Conservation (phyloP, 2,888 invertebrate genomes). For the Lucinisca nassula region DNA sequence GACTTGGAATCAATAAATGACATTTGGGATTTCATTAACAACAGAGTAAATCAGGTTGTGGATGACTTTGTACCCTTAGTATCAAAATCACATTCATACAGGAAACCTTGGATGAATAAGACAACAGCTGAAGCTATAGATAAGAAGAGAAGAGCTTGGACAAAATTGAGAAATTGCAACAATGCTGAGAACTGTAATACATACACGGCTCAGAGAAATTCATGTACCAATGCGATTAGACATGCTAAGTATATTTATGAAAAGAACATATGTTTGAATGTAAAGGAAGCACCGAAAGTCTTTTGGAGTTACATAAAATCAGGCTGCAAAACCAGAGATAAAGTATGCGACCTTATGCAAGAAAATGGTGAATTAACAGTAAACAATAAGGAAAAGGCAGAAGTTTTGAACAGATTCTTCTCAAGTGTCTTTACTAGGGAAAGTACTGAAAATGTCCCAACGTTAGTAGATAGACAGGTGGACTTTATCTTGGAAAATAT, state of each 20-base stretch:
- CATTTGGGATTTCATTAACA: background rate
- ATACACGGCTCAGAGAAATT: background rate
- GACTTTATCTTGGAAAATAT: background rate
- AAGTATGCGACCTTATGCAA: too few species aligned
- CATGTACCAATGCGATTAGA: background rate
- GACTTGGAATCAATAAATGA: background rate
- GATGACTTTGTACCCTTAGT: background rate
- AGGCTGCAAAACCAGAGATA: too few species aligned
- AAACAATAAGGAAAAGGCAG: too few species aligned
- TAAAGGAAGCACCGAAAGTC: background rate
- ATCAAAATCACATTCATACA: background rate
- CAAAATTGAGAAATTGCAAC: background rate
- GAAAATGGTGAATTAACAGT: too few species aligned
- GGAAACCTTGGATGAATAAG: background rate
- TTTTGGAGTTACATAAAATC: too few species aligned
- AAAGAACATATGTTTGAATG: background rate
- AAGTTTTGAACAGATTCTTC: too few species aligned
- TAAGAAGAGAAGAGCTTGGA: background rate
- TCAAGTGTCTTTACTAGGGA: too few species aligned
- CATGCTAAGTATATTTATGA: background rate
- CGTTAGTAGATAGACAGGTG: too few species aligned
- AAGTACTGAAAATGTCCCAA: too few species aligned
- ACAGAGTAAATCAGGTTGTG: background rate
- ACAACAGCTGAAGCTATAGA: background rate
- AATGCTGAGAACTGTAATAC: background rate